Percentiles rank a stretch among this genome's conserved stretches.
Conservation (phyloP, 2,888 invertebrate species). For the Dicranocentrus wangi region DNA sequence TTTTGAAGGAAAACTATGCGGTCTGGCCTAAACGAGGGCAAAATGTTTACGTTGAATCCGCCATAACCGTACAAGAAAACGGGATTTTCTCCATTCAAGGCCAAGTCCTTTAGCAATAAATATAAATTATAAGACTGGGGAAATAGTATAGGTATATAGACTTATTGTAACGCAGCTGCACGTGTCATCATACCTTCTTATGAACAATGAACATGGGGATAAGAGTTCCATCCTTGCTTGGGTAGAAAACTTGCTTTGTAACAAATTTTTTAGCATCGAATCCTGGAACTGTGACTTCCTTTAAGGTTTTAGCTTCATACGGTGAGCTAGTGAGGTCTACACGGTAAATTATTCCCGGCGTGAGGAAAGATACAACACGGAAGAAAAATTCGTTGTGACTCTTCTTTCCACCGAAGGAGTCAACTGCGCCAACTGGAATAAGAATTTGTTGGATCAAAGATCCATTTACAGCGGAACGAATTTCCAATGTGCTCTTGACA, state of each 20-base stretch:
- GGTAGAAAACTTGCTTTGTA: constrained; percentile 92
- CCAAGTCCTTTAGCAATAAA: constrained; percentile 69
- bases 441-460: constrained; percentile 82
- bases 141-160: background rate
- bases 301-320: constrained; percentile 76
- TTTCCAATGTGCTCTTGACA: constrained; percentile 92
- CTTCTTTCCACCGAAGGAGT: constrained; percentile 87
- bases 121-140: background rate
- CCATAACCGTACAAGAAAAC: constrained; percentile 96
- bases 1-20: constrained; percentile 91
- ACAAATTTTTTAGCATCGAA: constrained; percentile 86
- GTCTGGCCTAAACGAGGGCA: constrained; percentile 91
- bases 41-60: constrained; percentile 93
- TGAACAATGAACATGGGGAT: constrained; percentile 96
- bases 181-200: constrained; percentile 79
- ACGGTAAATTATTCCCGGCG: constrained; percentile 89
- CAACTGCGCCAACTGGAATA: constrained; percentile 89
- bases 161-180: background rate
- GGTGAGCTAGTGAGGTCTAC: constrained; percentile 81
- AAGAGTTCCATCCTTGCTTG: constrained; percentile 92
- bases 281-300: constrained; percentile 77
- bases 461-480: constrained; percentile 85
- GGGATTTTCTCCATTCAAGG: constrained; percentile 79
- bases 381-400: constrained; percentile 92
- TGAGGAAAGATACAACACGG: constrained; percentile 93